Evolutionary conservation across 2,888 invertebrate species (phyloP).

Genomic region (Aelia acuminata): DNA sequence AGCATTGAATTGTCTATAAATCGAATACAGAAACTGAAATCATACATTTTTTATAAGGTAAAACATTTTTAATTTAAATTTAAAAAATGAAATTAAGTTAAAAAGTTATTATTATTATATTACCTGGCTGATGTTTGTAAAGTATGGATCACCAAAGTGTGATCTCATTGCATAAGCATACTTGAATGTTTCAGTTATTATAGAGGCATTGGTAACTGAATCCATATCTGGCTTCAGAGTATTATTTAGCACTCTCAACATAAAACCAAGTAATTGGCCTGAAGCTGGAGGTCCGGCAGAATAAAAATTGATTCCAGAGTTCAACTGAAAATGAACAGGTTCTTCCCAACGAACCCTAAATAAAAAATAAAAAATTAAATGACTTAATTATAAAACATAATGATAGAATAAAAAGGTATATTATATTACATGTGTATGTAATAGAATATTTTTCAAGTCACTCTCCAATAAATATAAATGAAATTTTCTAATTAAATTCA

Average conservation of each 20-base stretch:
- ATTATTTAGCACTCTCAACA: conserved; percentile 84
- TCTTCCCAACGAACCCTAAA: conserved; percentile 77
- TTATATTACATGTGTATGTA: no score
- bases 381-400: no score
- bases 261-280: conserved; percentile 84
- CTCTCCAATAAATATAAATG: background rate
- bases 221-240: conserved; percentile 71
- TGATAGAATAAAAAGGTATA: no score
- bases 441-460: background rate
- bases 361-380: no score
- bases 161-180: conserved; percentile 91
- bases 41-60: no score
- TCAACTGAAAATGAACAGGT: conserved; percentile 74
- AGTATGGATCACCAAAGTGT: conserved; percentile 87
- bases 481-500: no score
- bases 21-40: no score
- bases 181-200: conserved; percentile 91
- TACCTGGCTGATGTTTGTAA: conserved; percentile 80
- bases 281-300: conserved; percentile 89
- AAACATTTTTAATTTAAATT: no score
- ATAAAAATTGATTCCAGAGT: conserved; percentile 77
- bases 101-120: conserved; percentile 63
- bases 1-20: no score
- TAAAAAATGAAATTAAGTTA: no score
- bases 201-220: conserved; percentile 76